These are phyloP conservation scores for Sus cebifrons DNA, from an alignment of 2,797 vertebrate species.

Conservation along the genomic window DNA sequence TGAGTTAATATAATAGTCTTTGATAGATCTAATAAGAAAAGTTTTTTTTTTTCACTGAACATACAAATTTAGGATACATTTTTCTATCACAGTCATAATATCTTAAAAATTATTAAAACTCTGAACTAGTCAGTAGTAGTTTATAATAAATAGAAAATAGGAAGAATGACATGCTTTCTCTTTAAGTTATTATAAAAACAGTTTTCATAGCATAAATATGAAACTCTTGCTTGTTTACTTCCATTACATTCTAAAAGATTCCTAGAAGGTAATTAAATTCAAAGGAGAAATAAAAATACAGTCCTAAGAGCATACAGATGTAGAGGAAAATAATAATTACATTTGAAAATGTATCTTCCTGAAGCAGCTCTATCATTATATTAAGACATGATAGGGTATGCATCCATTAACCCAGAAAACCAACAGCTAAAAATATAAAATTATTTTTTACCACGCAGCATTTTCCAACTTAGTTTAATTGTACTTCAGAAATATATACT, in stretches of 20 bases:
- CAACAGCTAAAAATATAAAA: neutral
- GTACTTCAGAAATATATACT: constrained; percentile 9
- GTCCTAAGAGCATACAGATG: neutral
- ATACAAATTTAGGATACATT: neutral
- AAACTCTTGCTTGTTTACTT: constrained; percentile 2
- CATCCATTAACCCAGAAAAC: neutral
- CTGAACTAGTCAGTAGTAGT: neutral
- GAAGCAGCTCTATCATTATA: neutral
- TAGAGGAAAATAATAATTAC: neutral
- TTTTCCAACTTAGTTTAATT: constrained; percentile 53
- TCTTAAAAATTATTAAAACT: constrained; percentile 57
- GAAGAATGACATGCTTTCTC: neutral
- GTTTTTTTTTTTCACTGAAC: fast-evolving
- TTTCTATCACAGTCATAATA: neutral
- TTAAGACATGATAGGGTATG: neutral
- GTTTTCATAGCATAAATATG: neutral
- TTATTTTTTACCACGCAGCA: neutral
- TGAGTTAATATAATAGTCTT: neutral
- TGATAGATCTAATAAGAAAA: neutral
- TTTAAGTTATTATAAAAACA: neutral
- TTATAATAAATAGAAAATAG: constrained; percentile 38
- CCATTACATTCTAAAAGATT: neutral
- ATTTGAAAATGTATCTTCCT: constrained; percentile 13
- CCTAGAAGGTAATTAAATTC: constrained; percentile 20
- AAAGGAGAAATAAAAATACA: constrained; percentile 8